These are phyloP conservation scores for Drosophila arizonae DNA, from an alignment of 1,140 invertebrate species.

Conservation along the genomic window DNA sequence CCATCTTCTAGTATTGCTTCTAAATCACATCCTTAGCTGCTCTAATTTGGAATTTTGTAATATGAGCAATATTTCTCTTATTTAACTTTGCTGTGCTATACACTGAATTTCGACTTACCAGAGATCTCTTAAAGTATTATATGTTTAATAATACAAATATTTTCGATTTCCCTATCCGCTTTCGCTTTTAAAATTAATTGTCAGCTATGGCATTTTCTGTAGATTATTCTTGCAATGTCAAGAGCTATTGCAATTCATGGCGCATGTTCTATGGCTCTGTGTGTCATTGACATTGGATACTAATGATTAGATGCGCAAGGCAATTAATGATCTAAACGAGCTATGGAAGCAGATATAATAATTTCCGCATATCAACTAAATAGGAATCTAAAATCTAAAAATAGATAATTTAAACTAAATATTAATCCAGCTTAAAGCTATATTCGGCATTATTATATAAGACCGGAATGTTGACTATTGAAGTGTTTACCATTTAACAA, in stretches of 20 bases:
- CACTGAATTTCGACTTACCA: no score
- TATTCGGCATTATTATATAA: no score
- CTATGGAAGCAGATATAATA: slow-evolving; percentile 15
- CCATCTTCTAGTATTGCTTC: neutral
- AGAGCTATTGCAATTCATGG: slow-evolving; percentile 52
- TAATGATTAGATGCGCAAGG: slow-evolving; percentile 20
- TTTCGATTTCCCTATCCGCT: no score
- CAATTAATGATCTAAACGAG: slow-evolving; percentile 48
- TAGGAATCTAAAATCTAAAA: neutral
- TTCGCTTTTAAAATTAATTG: no score
- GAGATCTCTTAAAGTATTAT: no score
- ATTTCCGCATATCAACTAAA: slow-evolving; percentile 23
- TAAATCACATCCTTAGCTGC: no score
- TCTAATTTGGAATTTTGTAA: neutral
- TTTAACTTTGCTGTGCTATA: no score
- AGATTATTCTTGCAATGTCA: slow-evolving; percentile 46
- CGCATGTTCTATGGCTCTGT: neutral
- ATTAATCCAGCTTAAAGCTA: no score
- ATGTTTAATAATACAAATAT: no score
- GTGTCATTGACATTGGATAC: slow-evolving; percentile 68
- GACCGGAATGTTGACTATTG: no score
- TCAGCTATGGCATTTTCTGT: neutral
- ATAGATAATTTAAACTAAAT: neutral
- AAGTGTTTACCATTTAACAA: no score
- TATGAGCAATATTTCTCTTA: neutral